Evolutionary conservation across 2,888 invertebrate genomes (phyloP).

Genomic region (Leptopterna dolabrata): DNA sequence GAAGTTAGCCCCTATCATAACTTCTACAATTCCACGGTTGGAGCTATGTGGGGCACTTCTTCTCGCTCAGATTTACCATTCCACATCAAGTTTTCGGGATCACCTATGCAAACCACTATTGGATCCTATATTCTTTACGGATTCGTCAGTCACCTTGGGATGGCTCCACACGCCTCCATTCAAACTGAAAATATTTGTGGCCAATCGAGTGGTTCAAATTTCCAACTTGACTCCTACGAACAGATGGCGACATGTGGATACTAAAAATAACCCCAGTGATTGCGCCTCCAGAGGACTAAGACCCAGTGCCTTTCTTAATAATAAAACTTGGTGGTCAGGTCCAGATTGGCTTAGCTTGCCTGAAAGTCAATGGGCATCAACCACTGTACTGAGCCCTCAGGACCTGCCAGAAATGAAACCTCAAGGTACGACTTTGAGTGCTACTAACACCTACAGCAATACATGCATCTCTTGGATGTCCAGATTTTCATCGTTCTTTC

Average conservation of each 20-base stretch:
- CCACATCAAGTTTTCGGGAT: background rate
- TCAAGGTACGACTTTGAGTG: too few relatives aligned
- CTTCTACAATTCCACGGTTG: background rate
- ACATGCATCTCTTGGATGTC: too few relatives aligned
- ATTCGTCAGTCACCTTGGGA: slow-evolving; percentile 24
- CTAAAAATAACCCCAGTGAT: slow-evolving; percentile 64
- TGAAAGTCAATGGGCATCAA: too few relatives aligned
- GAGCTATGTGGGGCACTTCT: background rate
- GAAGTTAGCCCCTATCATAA: slow-evolving; percentile 10
- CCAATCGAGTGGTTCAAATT: slow-evolving; percentile 35
- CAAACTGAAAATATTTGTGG: slow-evolving; percentile 19
- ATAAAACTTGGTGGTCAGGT: too few relatives aligned
- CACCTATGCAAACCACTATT: background rate
- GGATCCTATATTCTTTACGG: slow-evolving; percentile 14
- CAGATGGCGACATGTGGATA: slow-evolving; percentile 45
- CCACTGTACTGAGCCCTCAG: too few relatives aligned
- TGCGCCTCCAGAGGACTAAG: slow-evolving; percentile 60
- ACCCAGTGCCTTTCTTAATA: too few relatives aligned
- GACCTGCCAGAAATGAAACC: too few relatives aligned
- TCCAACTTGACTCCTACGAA: background rate
- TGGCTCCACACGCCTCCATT: too few relatives aligned
- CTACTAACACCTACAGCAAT: too few relatives aligned
- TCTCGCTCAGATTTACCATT: background rate
- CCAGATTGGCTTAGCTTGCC: too few relatives aligned
- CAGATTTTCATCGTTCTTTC: too few relatives aligned